Base-by-base conservation (phyloP, 2,113 vertebrate genomes). In the Esox niger region DNA sequence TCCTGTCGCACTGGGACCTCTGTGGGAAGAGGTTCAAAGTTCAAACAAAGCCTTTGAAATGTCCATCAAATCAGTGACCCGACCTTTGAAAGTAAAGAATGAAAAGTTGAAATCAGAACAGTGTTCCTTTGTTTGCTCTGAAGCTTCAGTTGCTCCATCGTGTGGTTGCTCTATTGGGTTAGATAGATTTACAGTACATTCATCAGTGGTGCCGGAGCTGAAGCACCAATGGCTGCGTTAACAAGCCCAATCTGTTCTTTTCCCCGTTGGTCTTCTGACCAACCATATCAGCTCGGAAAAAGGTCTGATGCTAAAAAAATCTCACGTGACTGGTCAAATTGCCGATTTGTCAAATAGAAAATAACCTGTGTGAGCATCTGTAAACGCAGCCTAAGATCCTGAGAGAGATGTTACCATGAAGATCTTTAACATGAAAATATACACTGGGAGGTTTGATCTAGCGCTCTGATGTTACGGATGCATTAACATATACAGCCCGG, bases 111-210 rank as follows among this genome's bases (percentile, higher is more conserved):
- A 59, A 66, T 72, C 27, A 64, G 35, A 69, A 59, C 64, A 23
- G 26, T 78, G 43, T 75, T 74, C 6, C 7, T 68, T 57, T 70
- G 71, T 76, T 69, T 78, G 80, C 76, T 86, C 84, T 80, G 80
- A 77, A 76, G 67, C 78, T 75, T 77, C 47, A 71, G 72, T 71
- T n/a, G n/a, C n/a, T n/a, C n/a, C n/a, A n/a, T n/a, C n/a, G n/a
- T n/a, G n/a, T n/a, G n/a, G n/a, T n/a, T n/a, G n/a, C n/a, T n/a
- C n/a, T n/a, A n/a, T n/a, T n/a, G n/a, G n/a, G n/a, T n/a, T n/a
- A n/a, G n/a, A n/a, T n/a, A n/a, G n/a, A n/a, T 64, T 81, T 76
- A 83, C 84, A 81, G 82, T 86, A 84, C 82, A 78, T 86, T 83
- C 81, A 84, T 82, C 65, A 79, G 81, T 77, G 79, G 75, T 78